A percentile compares a stretch with the other conserved stretches of the same genome.
These are phyloP conservation scores for Cettia cetti DNA, from an alignment of 2,113 vertebrate genomes.

Conservation along the genomic window DNA sequence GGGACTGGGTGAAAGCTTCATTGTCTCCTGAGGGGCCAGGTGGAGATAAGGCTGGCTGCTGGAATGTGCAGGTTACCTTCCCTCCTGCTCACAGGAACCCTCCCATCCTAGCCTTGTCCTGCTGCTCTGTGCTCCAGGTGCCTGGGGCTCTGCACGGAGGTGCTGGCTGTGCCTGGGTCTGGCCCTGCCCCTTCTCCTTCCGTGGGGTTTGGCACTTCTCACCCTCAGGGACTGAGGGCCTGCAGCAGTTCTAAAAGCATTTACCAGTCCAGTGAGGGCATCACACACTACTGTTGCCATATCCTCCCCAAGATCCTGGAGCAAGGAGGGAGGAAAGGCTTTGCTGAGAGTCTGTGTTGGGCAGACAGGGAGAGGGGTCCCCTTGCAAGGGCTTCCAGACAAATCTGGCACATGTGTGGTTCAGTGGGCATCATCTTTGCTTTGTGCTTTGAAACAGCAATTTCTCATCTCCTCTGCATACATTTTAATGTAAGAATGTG, in stretches of 20 bases:
- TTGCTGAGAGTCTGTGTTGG: background rate
- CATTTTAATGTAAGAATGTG: background rate
- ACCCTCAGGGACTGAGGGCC: background rate
- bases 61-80: no score
- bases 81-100: background rate
- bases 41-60: background rate
- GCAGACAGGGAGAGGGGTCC: background rate
- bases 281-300: accelerated
- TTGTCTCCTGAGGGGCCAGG: background rate
- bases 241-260: background rate
- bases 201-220: no score
- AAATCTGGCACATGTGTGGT: accelerated
- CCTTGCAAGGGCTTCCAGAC: background rate
- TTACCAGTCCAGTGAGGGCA: background rate
- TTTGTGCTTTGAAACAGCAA: background rate
- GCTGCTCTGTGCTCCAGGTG: background rate
- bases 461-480: background rate
- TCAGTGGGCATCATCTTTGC: background rate
- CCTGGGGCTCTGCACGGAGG: background rate
- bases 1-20: background rate
- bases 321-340: background rate
- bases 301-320: background rate
- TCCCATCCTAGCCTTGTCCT: background rate
- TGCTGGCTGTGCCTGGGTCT: background rate
- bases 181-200: background rate